phyloP scores from a whole-genome alignment of 2,888 invertebrate genomes.

The Neoaliturus tenellus region DNA sequence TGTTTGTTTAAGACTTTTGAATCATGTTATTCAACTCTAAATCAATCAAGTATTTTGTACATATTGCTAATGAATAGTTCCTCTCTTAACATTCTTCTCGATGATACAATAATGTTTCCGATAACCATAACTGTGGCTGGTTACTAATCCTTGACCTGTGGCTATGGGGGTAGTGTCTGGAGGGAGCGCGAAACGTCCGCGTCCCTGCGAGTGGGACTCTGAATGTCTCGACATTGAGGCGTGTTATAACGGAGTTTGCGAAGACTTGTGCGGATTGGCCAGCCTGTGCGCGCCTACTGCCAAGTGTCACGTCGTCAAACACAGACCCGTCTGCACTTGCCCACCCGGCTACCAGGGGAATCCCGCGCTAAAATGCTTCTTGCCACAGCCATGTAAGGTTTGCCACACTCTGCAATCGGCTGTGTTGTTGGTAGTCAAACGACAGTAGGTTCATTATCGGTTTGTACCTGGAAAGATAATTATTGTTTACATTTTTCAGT shows the following conservation, averaged over 20 bases:
- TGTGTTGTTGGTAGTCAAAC: conserved; percentile 17
- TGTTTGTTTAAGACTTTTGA: no score
- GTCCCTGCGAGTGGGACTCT: conserved; percentile 77
- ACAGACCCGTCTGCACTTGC: conserved; percentile 88
- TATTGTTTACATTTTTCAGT: no score
- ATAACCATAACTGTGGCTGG: conserved; percentile 18
- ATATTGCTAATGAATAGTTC: no score
- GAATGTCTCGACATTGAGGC: conserved; percentile 80
- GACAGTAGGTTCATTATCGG: no score
- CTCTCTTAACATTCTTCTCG: no score
- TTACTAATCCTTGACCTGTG: conserved; percentile 10
- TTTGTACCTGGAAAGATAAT: no score
- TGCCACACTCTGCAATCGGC: conserved; percentile 11
- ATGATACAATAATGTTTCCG: background rate
- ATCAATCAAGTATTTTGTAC: no score
- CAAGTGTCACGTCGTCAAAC: conserved; percentile 84
- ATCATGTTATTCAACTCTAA: no score
- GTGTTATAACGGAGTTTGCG: conserved; percentile 80
- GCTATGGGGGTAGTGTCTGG: conserved; percentile 53
- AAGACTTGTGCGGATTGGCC: conserved; percentile 76
- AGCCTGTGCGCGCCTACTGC: conserved; percentile 71
- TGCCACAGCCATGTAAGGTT: conserved; percentile 85
- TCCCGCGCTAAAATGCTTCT: conserved; percentile 87
- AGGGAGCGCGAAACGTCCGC: conserved; percentile 67
- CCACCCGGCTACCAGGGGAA: conserved; percentile 88